phyloP scores from a whole-genome alignment of 1,140 invertebrate genomes.

The Pseudachorutes palmiensis region DNA sequence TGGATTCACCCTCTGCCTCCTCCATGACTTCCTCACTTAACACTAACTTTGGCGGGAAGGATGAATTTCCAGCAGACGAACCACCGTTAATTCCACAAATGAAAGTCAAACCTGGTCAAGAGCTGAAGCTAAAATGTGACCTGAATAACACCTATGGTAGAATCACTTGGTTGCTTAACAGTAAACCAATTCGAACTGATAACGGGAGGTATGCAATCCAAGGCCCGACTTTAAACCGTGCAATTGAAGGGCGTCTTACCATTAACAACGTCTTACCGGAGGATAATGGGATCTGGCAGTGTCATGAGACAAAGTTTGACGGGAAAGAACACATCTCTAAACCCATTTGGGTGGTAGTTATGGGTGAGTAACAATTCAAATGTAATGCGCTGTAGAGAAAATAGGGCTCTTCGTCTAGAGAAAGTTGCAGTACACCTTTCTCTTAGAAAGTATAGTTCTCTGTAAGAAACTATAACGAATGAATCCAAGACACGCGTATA shows the following conservation, averaged over 20 bases:
- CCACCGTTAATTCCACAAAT: conserved; percentile 22
- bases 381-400: not conserved
- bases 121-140: conserved; percentile 37
- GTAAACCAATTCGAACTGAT: conserved; percentile 35
- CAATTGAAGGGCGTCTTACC: conserved; percentile 36
- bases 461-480: too few relatives aligned
- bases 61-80: not conserved
- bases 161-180: conserved; percentile 37
- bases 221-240: conserved; percentile 32
- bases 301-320: conserved; percentile 39
- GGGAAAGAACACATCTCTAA: conserved; percentile 37
- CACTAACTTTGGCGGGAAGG: not conserved
- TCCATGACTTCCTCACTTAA: not conserved
- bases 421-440: too few relatives aligned
- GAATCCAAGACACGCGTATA: too few relatives aligned
- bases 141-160: conserved; percentile 38
- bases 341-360: conserved; percentile 38
- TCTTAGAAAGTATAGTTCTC: too few relatives aligned
- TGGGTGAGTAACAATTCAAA: conserved; percentile 29
- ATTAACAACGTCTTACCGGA: conserved; percentile 38
- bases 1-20: conserved; percentile 15
- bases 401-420: not conserved
- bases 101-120: conserved; percentile 38
- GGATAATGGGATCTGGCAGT: conserved; percentile 40
- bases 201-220: conserved; percentile 38